These are phyloP conservation scores for Microctonus brassicae DNA, from an alignment of 2,888 invertebrate species.

Conservation along the genomic window DNA sequence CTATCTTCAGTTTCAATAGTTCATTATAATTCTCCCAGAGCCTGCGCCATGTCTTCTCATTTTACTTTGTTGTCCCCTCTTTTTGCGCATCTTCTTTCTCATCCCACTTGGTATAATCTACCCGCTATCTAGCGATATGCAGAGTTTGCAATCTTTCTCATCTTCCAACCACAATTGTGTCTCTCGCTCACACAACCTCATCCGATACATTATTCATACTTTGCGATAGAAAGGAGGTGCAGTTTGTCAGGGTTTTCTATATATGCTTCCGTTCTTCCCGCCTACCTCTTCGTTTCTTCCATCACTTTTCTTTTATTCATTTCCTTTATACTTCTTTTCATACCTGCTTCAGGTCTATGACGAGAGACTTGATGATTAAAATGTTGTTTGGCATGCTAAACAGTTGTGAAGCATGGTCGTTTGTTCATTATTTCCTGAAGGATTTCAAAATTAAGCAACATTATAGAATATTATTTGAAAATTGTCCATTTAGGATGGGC, in stretches of 20 bases:
- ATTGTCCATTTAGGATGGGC: too few relatives aligned
- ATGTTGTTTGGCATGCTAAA: not conserved
- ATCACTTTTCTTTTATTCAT: constrained; percentile 12
- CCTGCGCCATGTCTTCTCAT: not conserved
- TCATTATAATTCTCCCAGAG: constrained; percentile 12
- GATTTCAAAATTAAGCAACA: too few relatives aligned
- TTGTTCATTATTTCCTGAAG: not conserved
- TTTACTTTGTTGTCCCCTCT: constrained; percentile 23
- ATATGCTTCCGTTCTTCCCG: constrained; percentile 20
- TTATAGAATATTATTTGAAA: too few relatives aligned
- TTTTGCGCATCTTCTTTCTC: constrained; percentile 28
- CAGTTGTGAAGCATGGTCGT: not conserved
- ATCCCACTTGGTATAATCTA: constrained; percentile 11
- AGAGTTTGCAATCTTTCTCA: constrained; percentile 23
- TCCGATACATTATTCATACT: constrained; percentile 44
- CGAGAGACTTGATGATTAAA: constrained; percentile 17
- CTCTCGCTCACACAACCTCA: constrained; percentile 35
- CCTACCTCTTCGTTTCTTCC: not conserved
- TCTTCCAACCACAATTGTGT: constrained; percentile 34
- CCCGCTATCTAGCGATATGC: constrained; percentile 23
- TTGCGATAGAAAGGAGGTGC: constrained; percentile 36
- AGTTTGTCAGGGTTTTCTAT: constrained; percentile 38
- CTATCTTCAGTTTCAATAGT: not conserved
- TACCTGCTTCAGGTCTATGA: constrained; percentile 11
- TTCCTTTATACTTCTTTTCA: not conserved